Percentiles rank a stretch among this genome's conserved stretches.
Conservation (phyloP, 2,797 vertebrate genomes). For the Sebastiscus albofasciatus region DNA sequence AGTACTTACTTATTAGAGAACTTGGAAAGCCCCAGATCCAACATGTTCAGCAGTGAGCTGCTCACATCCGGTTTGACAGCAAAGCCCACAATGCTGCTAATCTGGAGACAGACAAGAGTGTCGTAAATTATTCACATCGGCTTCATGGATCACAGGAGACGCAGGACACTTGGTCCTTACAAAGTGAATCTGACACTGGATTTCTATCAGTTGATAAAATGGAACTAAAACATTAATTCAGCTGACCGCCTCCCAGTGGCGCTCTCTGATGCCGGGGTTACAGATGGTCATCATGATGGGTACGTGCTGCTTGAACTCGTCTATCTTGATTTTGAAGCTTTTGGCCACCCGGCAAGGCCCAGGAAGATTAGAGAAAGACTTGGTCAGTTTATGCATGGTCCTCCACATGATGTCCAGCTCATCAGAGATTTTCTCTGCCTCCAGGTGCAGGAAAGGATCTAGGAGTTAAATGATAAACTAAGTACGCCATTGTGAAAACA, state of each 20-base stretch:
- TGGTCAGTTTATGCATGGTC: conserved; percentile 87
- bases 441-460: conserved; percentile 85
- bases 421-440: conserved; percentile 87
- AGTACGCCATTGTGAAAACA: background rate
- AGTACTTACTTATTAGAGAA: conserved; percentile 86
- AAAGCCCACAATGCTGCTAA: conserved; percentile 86
- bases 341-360: conserved; percentile 86
- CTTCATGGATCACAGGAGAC: conserved; percentile 18
- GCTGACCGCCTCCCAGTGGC: conserved; percentile 90
- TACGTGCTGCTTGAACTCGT: conserved; percentile 89
- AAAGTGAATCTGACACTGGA: conserved; percentile 22
- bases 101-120: conserved; percentile 78
- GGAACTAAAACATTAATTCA: background rate
- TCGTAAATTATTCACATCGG: conserved; percentile 38
- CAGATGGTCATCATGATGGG: conserved; percentile 88
- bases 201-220: conserved; percentile 12
- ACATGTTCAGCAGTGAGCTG: conserved; percentile 85
- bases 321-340: conserved; percentile 84
- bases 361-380: conserved; percentile 80
- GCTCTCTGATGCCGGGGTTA: conserved; percentile 90
- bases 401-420: conserved; percentile 90
- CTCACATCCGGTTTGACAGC: conserved; percentile 82
- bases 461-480: background rate
- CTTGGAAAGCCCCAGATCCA: conserved; percentile 87
- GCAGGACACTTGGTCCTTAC: conserved; percentile 1